Evolutionary conservation across 2,113 vertebrate species (phyloP).

Genomic region (Psettodes erumei): DNA sequence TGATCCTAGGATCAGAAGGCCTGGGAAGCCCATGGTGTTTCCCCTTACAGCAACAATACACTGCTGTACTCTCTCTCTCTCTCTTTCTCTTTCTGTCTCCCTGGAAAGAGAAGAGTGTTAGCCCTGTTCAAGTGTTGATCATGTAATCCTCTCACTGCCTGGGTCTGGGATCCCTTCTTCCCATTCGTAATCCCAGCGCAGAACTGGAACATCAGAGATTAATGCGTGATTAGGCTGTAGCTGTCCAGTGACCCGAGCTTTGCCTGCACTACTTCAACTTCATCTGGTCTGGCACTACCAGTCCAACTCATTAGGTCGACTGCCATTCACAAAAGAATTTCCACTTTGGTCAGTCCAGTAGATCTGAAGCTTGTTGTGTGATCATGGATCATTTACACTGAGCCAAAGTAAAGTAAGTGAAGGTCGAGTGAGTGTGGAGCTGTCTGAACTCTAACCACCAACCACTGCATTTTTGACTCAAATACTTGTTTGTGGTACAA

Average conservation of each 20-base stretch:
- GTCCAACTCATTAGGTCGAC: slow-evolving; percentile 33
- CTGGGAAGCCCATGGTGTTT: too few species aligned
- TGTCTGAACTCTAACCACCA: neutral
- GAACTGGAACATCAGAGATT: slow-evolving; percentile 77
- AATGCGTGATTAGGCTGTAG: slow-evolving; percentile 57
- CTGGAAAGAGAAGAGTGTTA: slow-evolving; percentile 17
- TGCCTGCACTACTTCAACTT: slow-evolving; percentile 16
- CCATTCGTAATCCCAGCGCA: slow-evolving; percentile 58
- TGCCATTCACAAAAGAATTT: slow-evolving; percentile 31
- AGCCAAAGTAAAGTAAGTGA: too few species aligned
- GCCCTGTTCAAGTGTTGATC: slow-evolving; percentile 42
- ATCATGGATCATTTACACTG: neutral
- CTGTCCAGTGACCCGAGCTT: slow-evolving; percentile 29
- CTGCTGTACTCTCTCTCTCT: too few species aligned
- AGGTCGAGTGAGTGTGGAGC: neutral
- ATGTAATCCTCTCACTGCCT: slow-evolving; percentile 56
- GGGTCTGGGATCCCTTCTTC: slow-evolving; percentile 55
- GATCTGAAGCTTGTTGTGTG: neutral
- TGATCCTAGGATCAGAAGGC: slow-evolving; percentile 41
- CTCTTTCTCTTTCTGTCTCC: too few species aligned
- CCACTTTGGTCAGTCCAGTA: neutral
- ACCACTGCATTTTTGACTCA: neutral
- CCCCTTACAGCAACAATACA: too few species aligned
- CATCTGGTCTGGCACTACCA: slow-evolving; percentile 25
- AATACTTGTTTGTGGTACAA: neutral